Conservation (phyloP, 2,888 invertebrate species). For the Acanthosepion esculentum region DNA sequence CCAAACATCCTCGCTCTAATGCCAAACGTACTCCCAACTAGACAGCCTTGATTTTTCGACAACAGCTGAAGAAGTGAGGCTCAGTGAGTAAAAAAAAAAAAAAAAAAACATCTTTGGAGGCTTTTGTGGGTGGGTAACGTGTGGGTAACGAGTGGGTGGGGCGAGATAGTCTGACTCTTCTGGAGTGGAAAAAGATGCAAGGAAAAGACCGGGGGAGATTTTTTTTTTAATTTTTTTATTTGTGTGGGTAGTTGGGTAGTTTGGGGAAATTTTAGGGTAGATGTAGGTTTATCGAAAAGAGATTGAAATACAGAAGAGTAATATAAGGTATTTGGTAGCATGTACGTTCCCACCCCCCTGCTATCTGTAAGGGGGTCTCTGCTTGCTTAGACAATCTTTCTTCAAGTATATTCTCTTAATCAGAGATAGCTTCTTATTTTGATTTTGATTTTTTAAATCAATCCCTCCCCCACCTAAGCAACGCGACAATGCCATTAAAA, state of each 20-base stretch:
- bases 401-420: no score
- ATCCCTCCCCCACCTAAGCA: no score
- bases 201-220: neutral
- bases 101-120: neutral
- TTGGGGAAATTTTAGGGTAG: neutral
- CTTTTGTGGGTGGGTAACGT: neutral
- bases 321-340: no score
- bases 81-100: neutral
- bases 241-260: neutral
- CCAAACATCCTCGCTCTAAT: neutral
- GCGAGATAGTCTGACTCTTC: neutral
- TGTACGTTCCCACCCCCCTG: no score
- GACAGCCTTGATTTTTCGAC: neutral
- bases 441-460: no score
- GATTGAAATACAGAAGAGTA: no score
- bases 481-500: no score
- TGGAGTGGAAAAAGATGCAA: neutral
- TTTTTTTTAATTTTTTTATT: neutral
- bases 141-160: neutral
- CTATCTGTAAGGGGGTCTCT: no score
- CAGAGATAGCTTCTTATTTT: no score
- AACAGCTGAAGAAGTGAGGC: neutral
- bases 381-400: no score
- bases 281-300: neutral
- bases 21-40: neutral